Evolutionary conservation across 2,888 invertebrate species (phyloP).

Genomic region (Synanthedon andrenaeformis): DNA sequence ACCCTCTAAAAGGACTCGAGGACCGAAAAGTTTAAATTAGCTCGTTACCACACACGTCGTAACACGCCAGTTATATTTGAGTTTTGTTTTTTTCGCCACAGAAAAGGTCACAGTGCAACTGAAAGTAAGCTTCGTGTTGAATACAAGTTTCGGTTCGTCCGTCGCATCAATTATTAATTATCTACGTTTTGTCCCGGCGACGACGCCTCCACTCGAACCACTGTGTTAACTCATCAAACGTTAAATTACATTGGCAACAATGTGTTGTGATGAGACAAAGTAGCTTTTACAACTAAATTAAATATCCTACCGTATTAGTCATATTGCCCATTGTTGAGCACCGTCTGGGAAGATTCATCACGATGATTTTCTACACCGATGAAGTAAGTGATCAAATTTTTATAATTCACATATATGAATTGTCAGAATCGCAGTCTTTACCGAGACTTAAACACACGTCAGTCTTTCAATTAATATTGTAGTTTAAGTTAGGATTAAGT

Average conservation of each 20-base stretch:
- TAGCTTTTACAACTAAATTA: neutral
- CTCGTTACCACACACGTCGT: conserved; percentile 63
- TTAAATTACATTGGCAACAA: conserved; percentile 21
- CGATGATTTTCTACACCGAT: too few relatives aligned
- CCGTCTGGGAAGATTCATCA: too few relatives aligned
- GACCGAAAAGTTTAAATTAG: conserved; percentile 70
- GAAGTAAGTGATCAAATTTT: too few relatives aligned
- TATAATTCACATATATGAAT: too few relatives aligned
- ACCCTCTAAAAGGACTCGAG: conserved; percentile 34
- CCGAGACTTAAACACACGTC: too few relatives aligned
- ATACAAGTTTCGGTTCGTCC: conserved; percentile 35
- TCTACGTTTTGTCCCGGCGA: conserved; percentile 25
- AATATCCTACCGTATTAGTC: neutral
- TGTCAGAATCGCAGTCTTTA: too few relatives aligned
- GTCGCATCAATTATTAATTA: conserved; percentile 56
- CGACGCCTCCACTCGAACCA: conserved; percentile 18
- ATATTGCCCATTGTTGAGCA: too few relatives aligned
- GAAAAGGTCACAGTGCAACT: conserved; percentile 43
- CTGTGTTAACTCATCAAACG: conserved; percentile 12
- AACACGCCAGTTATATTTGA: conserved; percentile 49
- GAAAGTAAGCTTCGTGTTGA: conserved; percentile 45
- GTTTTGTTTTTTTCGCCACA: conserved; percentile 58
- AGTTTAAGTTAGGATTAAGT: too few relatives aligned
- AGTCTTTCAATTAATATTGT: too few relatives aligned
- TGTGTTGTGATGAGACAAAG: neutral